Base-by-base conservation (phyloP, 2,113 vertebrate species). In the Lates calcarifer region DNA sequence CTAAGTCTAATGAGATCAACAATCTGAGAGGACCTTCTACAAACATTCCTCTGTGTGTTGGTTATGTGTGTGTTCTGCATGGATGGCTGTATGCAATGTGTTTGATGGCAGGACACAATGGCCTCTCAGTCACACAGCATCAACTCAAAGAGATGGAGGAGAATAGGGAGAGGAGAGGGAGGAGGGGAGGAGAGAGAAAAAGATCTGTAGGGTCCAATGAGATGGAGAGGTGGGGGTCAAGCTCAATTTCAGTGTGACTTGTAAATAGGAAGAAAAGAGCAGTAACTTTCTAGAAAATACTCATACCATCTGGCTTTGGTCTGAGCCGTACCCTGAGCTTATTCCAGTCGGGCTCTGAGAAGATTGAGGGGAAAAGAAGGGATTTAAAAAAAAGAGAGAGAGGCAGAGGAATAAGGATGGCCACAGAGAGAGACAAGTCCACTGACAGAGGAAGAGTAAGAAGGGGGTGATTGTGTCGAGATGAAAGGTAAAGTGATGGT, bases 11-110 rank as follows among this genome's bases (percentile, higher is more conserved):
- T 22, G 43, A 57, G 61, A 66, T 72, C 56, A 78, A 84, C 78
- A 74, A 83, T 70, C 47, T 55, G 41, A 66, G 77, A 81, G 60
- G 28, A 53, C 55, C 66, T 35, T 81, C 62, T n/a, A 41, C 73
- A 83, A 85, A 72, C 81, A 77, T 64, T 39, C 63, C 83, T 74
- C 64, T 87, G 86, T 86, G 78, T 73, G 51, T 49, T n/a, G n/a
- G n/a, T n/a, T n/a, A n/a, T 86, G 80, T 85, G 87, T 88, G 82
- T 87, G 74, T 91, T 91, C 91, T 92, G 90, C 91, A 93, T 89
- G 90, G 82, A 74, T 90, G 90, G 78, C 63, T 88, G 74, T 63
- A 71, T 74, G 90, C 83, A 90, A 90, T 88, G 92, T 90, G 91
- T 82, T 81, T 79, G 86, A 89, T 80, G 74, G 85, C 3, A 2